Evolutionary conservation across 1,140 invertebrate species (phyloP).

Genomic region (Linepithema humile): DNA sequence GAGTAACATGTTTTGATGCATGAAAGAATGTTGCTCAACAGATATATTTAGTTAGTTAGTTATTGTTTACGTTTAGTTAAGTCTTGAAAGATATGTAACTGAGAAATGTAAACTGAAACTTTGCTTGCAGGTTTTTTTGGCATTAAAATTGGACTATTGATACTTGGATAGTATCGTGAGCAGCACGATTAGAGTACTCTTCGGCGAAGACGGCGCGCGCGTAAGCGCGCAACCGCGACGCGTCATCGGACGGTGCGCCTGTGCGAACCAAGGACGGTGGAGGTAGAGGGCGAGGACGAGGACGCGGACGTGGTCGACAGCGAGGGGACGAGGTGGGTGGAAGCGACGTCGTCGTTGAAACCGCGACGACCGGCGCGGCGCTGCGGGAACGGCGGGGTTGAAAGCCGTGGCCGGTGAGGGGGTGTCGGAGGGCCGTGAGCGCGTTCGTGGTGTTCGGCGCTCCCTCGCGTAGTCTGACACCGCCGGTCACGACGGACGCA

Average conservation of each 20-base stretch:
- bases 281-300: slow-evolving; percentile 30
- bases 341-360: neutral
- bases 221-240: neutral
- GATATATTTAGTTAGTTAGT: too few species aligned
- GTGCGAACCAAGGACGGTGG: slow-evolving; percentile 26
- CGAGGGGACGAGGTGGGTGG: neutral
- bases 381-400: neutral
- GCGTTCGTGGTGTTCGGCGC: slow-evolving; percentile 40
- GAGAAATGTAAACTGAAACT: too few species aligned
- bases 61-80: too few species aligned
- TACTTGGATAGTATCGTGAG: slow-evolving; percentile 3
- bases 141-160: too few species aligned
- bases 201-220: slow-evolving; percentile 24
- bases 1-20: too few species aligned
- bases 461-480: slow-evolving; percentile 80
- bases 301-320: slow-evolving; percentile 11
- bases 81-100: too few species aligned
- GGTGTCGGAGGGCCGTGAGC: slow-evolving; percentile 47
- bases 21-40: too few species aligned
- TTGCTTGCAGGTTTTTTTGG: too few species aligned
- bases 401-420: neutral
- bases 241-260: slow-evolving; percentile 22
- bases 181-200: neutral
- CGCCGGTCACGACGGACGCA: slow-evolving; percentile 80
- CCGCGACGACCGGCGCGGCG: slow-evolving; percentile 18